These are phyloP conservation scores for Discoglossus pictus DNA, from an alignment of 2,797 vertebrate species.

Conservation along the genomic window DNA sequence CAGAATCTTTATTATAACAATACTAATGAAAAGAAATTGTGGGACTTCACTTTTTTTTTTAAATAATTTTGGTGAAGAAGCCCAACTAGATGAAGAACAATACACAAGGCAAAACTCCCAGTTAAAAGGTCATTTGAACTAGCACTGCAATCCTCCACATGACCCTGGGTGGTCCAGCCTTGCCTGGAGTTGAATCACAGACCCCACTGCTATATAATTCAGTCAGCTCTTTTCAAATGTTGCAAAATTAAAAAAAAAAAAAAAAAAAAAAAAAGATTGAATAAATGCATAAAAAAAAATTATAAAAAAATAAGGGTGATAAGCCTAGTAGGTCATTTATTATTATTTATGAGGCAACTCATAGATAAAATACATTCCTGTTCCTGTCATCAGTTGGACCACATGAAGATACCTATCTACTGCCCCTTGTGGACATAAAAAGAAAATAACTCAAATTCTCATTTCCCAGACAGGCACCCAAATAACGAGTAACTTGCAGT, in stretches of 20 bases:
- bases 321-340: neutral
- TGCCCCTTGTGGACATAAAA: conserved; percentile 21
- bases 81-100: neutral
- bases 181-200: neutral
- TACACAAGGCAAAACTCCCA: neutral
- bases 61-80: too few relatives aligned
- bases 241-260: too few relatives aligned
- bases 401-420: neutral
- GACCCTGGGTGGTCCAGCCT: conserved; percentile 32
- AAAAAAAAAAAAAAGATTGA: too few relatives aligned
- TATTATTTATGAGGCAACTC: neutral
- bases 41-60: too few relatives aligned
- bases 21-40: too few relatives aligned
- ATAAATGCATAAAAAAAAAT: too few relatives aligned
- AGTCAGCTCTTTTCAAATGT: conserved; percentile 3
- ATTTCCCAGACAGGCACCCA: too few relatives aligned
- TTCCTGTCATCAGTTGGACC: conserved; percentile 8
- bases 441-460: neutral
- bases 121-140: too few relatives aligned
- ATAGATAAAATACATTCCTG: conserved; percentile 2
- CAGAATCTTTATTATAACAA: too few relatives aligned
- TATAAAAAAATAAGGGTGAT: too few relatives aligned
- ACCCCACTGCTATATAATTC: neutral
- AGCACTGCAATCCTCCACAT: neutral
- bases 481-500: too few relatives aligned